A percentile compares a stretch with the other conserved stretches of the same genome.
Evolutionary conservation across 2,797 vertebrate species (phyloP).

Genomic region (Gobio occitaniae): DNA sequence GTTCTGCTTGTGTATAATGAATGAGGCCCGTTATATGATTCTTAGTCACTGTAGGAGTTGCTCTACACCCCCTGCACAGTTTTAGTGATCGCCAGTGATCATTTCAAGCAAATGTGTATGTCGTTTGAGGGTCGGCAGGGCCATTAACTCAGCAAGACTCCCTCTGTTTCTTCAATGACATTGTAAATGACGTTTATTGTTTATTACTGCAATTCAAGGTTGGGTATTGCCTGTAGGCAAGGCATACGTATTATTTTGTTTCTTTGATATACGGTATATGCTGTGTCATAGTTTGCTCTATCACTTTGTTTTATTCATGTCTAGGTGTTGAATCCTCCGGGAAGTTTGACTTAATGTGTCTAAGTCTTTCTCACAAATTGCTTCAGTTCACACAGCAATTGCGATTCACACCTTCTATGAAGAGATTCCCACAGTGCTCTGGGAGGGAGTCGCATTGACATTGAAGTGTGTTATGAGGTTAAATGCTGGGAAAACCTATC

Average conservation of each 20-base stretch:
- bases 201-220: background rate
- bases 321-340: slow-evolving; percentile 21
- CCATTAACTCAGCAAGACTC: background rate
- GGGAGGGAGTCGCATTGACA: background rate
- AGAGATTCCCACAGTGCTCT: slow-evolving; percentile 32
- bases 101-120: background rate
- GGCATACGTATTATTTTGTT: background rate
- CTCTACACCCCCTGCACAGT: background rate
- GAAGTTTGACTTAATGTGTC: background rate
- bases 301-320: slow-evolving; percentile 1
- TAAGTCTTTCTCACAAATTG: slow-evolving; percentile 28
- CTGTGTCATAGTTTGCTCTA: background rate
- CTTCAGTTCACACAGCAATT: slow-evolving; percentile 28
- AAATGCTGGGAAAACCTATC: slow-evolving; percentile 24
- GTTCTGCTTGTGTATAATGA: slow-evolving; percentile 11
- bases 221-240: background rate
- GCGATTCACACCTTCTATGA: slow-evolving; percentile 22
- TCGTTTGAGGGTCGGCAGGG: background rate
- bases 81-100: background rate
- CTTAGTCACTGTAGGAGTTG: background rate
- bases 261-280: background rate
- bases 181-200: background rate
- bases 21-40: background rate
- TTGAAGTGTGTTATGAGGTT: slow-evolving; percentile 19
- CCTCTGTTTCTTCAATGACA: background rate